Conservation (phyloP, 2,888 invertebrate species). For the Pseudococcus longispinus region DNA sequence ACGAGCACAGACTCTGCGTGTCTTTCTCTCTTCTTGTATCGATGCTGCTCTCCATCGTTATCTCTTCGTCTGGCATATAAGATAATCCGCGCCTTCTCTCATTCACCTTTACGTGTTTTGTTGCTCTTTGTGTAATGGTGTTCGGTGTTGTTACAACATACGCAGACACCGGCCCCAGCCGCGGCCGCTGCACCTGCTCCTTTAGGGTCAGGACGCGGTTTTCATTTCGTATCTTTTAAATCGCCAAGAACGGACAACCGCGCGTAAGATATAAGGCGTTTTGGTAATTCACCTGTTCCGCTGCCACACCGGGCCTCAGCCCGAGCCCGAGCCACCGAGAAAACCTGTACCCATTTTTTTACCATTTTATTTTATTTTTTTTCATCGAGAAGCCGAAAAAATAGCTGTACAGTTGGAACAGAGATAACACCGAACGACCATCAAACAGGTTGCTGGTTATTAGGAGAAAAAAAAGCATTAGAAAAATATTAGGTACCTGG, state of each 20-base stretch:
- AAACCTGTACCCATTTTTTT: constrained; percentile 24
- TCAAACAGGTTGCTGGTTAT: not conserved
- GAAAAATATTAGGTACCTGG: not conserved
- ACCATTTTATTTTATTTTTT: not conserved
- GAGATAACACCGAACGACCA: not conserved
- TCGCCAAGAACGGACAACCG: constrained; percentile 54
- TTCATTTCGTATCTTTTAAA: constrained; percentile 48
- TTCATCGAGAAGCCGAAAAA: not conserved
- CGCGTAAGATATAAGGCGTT: constrained; percentile 39
- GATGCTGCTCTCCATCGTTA: not conserved
- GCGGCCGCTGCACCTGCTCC: constrained; percentile 50
- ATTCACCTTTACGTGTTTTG: constrained; percentile 4
- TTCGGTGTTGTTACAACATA: not conserved
- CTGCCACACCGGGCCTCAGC: not conserved
- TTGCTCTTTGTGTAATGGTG: not conserved
- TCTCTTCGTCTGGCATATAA: too few relatives aligned
- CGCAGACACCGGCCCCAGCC: constrained; percentile 8
- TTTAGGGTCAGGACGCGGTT: constrained; percentile 49
- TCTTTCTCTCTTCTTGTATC: not conserved
- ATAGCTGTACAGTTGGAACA: not conserved
- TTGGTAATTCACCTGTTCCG: constrained; percentile 53
- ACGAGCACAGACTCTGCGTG: not conserved
- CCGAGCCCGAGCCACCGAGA: constrained; percentile 48
- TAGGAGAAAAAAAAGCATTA: not conserved
- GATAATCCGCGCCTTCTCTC: not conserved